Conservation (phyloP, 2,888 invertebrate species). For the Oasisia sp. region DNA sequence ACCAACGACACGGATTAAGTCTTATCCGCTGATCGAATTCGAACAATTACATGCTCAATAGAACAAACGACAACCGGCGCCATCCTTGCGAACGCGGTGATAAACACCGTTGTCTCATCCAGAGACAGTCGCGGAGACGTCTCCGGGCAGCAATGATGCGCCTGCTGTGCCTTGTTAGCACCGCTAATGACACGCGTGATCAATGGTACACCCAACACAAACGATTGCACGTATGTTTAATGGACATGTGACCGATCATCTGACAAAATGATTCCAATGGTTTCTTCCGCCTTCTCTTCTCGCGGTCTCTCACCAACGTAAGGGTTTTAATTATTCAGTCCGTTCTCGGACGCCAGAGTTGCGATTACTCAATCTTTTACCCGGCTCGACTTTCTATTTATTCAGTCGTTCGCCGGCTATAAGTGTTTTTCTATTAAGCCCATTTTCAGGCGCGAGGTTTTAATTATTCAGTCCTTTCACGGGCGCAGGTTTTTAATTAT, state of each 20-base stretch:
- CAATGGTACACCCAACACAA: neutral
- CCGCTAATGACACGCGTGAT: neutral
- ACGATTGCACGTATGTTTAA: constrained; percentile 12
- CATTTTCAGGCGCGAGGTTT: neutral
- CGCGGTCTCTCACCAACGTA: neutral
- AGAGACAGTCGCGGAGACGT: neutral
- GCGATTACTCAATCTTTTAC: neutral
- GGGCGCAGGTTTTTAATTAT: neutral
- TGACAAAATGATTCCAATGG: neutral
- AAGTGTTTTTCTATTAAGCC: constrained; percentile 12
- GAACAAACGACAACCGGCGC: neutral
- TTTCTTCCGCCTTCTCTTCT: neutral
- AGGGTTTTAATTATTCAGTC: neutral
- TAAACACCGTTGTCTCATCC: neutral
- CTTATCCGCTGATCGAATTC: neutral
- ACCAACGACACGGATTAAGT: neutral
- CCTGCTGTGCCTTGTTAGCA: neutral
- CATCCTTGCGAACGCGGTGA: neutral
- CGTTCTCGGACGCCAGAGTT: neutral
- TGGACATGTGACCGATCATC: neutral
- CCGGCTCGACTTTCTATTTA: neutral
- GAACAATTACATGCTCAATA: neutral
- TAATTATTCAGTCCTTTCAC: neutral
- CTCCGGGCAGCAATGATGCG: neutral
- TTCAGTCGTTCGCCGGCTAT: neutral